Base-by-base conservation (phyloP, 2,888 invertebrate species). In the Brachylomia viminalis region DNA sequence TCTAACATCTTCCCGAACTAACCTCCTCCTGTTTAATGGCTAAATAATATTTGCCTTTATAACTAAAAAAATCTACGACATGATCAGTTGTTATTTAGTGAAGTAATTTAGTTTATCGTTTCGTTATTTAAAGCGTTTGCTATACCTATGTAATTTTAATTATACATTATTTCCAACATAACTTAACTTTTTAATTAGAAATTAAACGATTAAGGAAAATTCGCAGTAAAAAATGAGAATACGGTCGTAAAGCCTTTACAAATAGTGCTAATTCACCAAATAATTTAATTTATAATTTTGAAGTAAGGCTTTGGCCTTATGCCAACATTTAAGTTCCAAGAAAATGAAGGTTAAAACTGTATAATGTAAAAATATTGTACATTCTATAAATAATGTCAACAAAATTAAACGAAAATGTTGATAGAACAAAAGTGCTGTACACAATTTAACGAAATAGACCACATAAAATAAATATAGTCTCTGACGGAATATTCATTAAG, bases 1-100 rank as follows among this genome's bases (percentile, higher is more conserved):
- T 92, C 91, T 86, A 86, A 89, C 88, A 88, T 90, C 90, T 89
- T 87, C 87, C 79, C 80, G 86, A 82, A 82, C 79, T 84, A 73
- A 72, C 70, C 52, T 65, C 62, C 56, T 69, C 58, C 79, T 86
- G 85, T 86, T 87, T 90, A 88, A 89, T 89, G 84, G 83, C 76
- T 85, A 87, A 87, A 90, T 90, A 89, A 89, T 90, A 70, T 69
- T 52, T 47, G 7, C 5, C 11, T 17, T 33, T 15, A n/a, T 33
- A n/a, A 67, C n/a, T n/a, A 33, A 67, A 27, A 33, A 30, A 30
- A 65, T 20, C 11, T 47, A 23, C 23, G 5, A 49, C 10, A 30
- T 66, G 10, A 33, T 54, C 1, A 52, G 23, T 33, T 17, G 15
- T 3, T 47, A 2, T 66, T 30, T 30, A 30, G 30, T 66, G 23